These are phyloP conservation scores for Trichechus manatus DNA, from an alignment of 2,113 vertebrate species.

Conservation along the genomic window DNA sequence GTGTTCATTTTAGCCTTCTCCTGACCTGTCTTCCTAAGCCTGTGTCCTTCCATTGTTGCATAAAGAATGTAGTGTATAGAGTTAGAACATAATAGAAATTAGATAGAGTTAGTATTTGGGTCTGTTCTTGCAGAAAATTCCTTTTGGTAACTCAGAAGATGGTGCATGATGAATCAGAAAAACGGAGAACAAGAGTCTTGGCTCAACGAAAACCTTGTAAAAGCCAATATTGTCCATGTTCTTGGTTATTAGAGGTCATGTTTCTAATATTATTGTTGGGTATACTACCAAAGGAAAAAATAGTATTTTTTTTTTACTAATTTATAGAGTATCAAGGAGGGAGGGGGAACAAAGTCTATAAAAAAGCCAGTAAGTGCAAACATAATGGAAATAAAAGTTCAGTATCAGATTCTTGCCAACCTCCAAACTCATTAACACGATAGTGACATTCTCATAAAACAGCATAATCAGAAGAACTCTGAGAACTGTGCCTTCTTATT, in stretches of 20 bases:
- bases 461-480: conserved; percentile 3
- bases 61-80: background rate
- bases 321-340: background rate
- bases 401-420: background rate
- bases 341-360: background rate
- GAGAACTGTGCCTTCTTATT: background rate
- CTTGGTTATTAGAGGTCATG: conserved; percentile 18
- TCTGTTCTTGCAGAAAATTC: background rate
- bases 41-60: background rate
- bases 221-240: background rate
- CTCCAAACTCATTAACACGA: conserved; percentile 33
- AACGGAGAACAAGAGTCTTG: background rate
- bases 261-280: background rate
- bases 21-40: background rate
- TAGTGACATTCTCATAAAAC: conserved; percentile 6
- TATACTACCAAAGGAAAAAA: background rate
- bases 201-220: background rate
- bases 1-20: background rate
- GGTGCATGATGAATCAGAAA: background rate
- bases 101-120: background rate
- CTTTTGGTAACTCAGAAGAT: background rate
- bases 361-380: background rate
- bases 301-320: conserved; percentile 28
- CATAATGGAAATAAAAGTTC: conserved; percentile 33
- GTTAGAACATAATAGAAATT: background rate